Percentiles rank a stretch among this genome's conserved stretches.
phyloP scores from a whole-genome alignment of 2,113 vertebrate genomes.

The Prietella phreatophila region DNA sequence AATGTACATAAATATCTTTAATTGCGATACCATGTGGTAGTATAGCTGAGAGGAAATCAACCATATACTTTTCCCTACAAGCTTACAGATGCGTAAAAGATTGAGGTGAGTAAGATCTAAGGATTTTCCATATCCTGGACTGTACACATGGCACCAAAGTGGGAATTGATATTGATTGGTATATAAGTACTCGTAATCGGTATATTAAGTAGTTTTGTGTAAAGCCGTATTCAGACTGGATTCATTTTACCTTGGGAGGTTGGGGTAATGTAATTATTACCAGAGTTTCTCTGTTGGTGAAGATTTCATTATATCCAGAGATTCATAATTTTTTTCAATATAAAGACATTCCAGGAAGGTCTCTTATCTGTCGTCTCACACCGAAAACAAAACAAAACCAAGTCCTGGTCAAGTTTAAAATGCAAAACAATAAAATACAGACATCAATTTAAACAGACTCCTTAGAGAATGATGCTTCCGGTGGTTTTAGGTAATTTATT shows the following conservation, averaged over 20 bases:
- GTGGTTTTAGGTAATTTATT: neutral
- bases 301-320: neutral
- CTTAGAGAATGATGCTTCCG: neutral
- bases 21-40: neutral
- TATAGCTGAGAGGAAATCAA: neutral
- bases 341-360: neutral
- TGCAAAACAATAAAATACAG: neutral
- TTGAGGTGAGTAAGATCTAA: slow-evolving; percentile 7
- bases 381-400: neutral
- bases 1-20: neutral
- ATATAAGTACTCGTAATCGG: neutral
- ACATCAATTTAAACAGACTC: neutral
- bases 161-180: neutral
- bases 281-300: neutral
- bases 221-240: neutral
- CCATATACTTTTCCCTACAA: neutral
- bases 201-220: neutral
- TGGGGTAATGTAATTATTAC: neutral
- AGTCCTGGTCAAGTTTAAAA: neutral
- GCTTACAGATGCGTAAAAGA: slow-evolving; percentile 11
- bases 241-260: neutral
- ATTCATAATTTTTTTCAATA: neutral
- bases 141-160: neutral
- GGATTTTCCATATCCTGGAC: neutral
- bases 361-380: neutral